Evolutionary conservation across 2,113 vertebrate genomes (phyloP).

Genomic region (Heliornis fulica): DNA sequence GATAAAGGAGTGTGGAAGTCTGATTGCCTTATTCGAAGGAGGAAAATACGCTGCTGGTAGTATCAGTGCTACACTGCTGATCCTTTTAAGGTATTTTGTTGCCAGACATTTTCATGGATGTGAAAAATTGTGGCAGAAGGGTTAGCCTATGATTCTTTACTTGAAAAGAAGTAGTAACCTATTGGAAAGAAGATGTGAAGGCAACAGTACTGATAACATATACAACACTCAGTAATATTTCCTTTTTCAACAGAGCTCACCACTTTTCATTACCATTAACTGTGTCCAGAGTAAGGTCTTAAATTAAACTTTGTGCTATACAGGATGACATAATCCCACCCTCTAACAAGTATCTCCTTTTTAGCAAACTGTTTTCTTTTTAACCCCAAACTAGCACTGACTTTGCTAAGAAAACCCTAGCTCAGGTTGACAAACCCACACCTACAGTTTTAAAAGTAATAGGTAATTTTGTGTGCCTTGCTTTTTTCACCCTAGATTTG

Average conservation of each 20-base stretch:
- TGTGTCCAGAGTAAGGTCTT: neutral
- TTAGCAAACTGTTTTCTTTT: neutral
- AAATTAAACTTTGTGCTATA: neutral
- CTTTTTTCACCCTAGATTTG: neutral
- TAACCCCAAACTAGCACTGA: neutral
- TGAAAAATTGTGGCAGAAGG: neutral
- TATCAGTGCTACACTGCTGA: neutral
- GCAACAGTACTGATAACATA: neutral
- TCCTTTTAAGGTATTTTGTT: neutral
- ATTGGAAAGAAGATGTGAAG: neutral
- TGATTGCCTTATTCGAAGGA: neutral
- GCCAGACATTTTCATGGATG: neutral
- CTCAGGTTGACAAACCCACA: neutral
- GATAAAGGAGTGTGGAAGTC: neutral
- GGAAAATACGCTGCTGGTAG: neutral
- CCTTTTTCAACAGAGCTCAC: neutral
- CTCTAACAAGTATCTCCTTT: neutral
- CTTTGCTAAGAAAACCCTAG: neutral
- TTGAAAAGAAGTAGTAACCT: neutral
- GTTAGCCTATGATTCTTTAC: neutral
- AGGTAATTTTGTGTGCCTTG: neutral
- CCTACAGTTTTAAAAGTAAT: neutral
- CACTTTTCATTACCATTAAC: neutral
- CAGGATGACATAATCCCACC: neutral
- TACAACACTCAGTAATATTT: neutral